A percentile compares a stretch with the other conserved stretches of the same genome.
These are phyloP conservation scores for Bombyx huttoni DNA, from an alignment of 2,888 invertebrate species.

Conservation along the genomic window DNA sequence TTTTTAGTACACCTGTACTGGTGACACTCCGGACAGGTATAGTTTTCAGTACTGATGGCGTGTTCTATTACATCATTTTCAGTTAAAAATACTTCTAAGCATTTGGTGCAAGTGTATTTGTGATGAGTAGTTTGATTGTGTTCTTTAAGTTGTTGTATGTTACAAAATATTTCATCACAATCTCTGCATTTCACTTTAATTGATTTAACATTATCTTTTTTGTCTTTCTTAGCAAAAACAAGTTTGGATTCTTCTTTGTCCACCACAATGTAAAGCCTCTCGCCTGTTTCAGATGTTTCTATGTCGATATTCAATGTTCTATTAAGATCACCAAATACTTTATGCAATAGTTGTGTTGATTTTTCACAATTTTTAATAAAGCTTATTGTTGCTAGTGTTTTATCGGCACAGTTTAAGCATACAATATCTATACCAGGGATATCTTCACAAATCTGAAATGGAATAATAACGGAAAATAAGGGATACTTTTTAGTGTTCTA, in stretches of 20 bases:
- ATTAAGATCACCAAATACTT: constrained; percentile 30
- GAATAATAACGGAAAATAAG: no score
- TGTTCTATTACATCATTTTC: constrained; percentile 25
- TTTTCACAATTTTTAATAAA: constrained; percentile 33
- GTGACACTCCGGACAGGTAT: constrained; percentile 35
- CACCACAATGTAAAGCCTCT: constrained; percentile 33
- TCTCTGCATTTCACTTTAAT: constrained; percentile 20
- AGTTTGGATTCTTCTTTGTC: constrained; percentile 28
- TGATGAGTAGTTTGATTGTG: constrained; percentile 32
- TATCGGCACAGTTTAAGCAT: constrained; percentile 38
- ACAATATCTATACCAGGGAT: constrained; percentile 45
- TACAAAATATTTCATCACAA: constrained; percentile 25
- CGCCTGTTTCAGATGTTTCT: constrained; percentile 16
- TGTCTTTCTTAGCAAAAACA: constrained; percentile 24
- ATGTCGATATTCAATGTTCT: constrained; percentile 23
- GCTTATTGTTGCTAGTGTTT: constrained; percentile 23
- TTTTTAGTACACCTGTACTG: constrained; percentile 25
- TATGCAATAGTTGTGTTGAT: constrained; percentile 28
- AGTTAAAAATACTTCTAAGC: constrained; percentile 23
- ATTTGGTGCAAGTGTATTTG: constrained; percentile 33
- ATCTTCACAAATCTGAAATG: constrained; percentile 39
- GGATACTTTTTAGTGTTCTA: no score
- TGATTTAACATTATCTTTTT: constrained; percentile 6
- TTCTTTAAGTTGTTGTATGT: constrained; percentile 21
- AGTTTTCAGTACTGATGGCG: constrained; percentile 16